Evolutionary conservation across 2,888 invertebrate genomes (phyloP).

Genomic region (Parapristionchus giblindavisi): DNA sequence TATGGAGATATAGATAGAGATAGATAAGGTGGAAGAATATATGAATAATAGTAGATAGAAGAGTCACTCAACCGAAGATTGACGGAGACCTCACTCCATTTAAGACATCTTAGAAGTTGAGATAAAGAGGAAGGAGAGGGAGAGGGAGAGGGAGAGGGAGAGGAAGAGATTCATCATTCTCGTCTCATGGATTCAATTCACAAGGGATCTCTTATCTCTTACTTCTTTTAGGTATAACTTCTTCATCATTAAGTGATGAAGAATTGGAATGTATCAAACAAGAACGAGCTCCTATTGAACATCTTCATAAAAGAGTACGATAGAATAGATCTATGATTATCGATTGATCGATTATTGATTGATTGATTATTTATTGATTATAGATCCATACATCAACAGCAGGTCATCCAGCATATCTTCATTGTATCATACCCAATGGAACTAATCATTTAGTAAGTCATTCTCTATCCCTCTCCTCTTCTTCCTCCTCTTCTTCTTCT

Average conservation of each 20-base stretch:
- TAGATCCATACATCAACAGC: slow-evolving; percentile 55
- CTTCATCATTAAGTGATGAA: slow-evolving; percentile 45
- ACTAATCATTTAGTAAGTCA: slow-evolving; percentile 45
- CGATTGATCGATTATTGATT: neutral
- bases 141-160: slow-evolving; percentile 15
- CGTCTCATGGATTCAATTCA: slow-evolving; percentile 4
- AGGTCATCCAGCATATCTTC: slow-evolving; percentile 66
- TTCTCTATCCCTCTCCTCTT: slow-evolving; percentile 10
- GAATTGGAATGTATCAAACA: slow-evolving; percentile 54
- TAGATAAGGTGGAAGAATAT: too few relatives aligned
- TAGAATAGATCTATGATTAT: neutral
- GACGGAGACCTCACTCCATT: too few relatives aligned
- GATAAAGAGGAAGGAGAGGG: neutral
- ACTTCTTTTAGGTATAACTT: slow-evolving; percentile 1
- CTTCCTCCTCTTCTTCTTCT: slow-evolving; percentile 8
- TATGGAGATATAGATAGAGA: too few relatives aligned
- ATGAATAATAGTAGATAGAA: too few relatives aligned
- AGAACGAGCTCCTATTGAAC: slow-evolving; percentile 48
- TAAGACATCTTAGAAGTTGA: too few relatives aligned
- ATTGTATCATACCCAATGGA: slow-evolving; percentile 59
- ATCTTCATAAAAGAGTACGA: slow-evolving; percentile 13
- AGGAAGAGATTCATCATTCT: neutral
- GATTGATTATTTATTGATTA: slow-evolving; percentile 25
- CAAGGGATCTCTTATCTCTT: slow-evolving; percentile 9
- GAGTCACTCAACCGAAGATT: too few relatives aligned